phyloP scores from a whole-genome alignment of 2,888 invertebrate species.

The Perizoma flavofasciatum region DNA sequence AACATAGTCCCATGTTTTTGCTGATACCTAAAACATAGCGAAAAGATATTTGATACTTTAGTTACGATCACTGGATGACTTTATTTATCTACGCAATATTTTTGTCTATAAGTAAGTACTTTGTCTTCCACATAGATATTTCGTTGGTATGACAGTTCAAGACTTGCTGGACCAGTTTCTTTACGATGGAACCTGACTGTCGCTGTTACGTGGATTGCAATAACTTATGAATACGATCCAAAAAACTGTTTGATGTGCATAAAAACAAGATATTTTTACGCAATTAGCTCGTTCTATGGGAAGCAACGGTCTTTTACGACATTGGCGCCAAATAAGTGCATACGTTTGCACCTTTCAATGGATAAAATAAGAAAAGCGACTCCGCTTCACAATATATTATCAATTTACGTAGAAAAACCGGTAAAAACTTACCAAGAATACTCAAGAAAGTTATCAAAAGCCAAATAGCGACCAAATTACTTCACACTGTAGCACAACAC shows the following conservation, averaged over 20 bases:
- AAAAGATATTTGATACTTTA: conserved; percentile 26
- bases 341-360: conserved; percentile 70
- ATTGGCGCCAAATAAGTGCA: conserved; percentile 83
- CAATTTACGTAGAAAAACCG: conserved; percentile 17
- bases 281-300: conserved; percentile 40
- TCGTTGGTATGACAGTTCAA: conserved; percentile 77
- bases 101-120: conserved; percentile 30
- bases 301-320: conserved; percentile 75
- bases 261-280: conserved; percentile 39
- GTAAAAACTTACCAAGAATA: conserved; percentile 54
- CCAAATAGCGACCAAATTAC: conserved; percentile 45
- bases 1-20: conserved; percentile 50
- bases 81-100: conserved; percentile 38
- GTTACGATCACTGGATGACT: conserved; percentile 9
- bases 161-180: conserved; percentile 77
- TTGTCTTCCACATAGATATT: conserved; percentile 54
- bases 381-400: conserved; percentile 25
- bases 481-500: conserved; percentile 63
- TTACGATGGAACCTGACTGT: conserved; percentile 55
- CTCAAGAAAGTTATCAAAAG: conserved; percentile 35
- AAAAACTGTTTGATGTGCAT: conserved; percentile 33
- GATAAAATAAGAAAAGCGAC: conserved; percentile 36
- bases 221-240: conserved; percentile 32
- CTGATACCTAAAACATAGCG: conserved; percentile 56
- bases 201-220: conserved; percentile 34